Percentiles rank a stretch among this genome's conserved stretches.
These are phyloP conservation scores for Paradisaea rubra DNA, from an alignment of 2,113 vertebrate species.

Conservation along the genomic window DNA sequence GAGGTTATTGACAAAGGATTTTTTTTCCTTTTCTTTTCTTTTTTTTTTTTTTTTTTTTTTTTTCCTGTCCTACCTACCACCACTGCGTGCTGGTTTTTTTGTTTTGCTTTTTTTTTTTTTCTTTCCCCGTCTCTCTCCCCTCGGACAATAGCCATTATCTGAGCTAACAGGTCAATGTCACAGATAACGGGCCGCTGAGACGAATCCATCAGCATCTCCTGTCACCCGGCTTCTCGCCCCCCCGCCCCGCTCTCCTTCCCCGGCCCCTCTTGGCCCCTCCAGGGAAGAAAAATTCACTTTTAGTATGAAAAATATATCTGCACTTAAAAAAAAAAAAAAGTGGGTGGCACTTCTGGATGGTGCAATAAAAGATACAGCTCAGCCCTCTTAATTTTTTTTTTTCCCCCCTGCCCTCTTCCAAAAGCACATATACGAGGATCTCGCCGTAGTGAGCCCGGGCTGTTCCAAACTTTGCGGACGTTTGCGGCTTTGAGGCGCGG, in stretches of 20 bases:
- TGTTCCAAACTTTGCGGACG: not conserved
- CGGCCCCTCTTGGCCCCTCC: not conserved
- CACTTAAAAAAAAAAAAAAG: not conserved
- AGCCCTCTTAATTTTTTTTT: not conserved
- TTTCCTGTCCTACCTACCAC: conserved; percentile 79
- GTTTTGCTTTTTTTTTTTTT: not conserved
- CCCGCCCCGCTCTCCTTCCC: not conserved
- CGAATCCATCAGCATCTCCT: conserved; percentile 88
- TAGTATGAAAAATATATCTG: conserved; percentile 5
- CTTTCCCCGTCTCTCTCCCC: not conserved
- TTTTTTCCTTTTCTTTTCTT: not conserved
- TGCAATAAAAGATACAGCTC: not conserved
- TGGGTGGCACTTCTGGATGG: not conserved
- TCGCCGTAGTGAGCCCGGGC: not conserved
- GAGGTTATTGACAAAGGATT: conserved; percentile 83
- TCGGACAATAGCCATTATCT: conserved; percentile 94
- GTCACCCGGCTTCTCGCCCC: conserved; percentile 69
- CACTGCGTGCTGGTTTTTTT: conserved; percentile 49
- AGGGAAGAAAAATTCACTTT: conserved; percentile 46
- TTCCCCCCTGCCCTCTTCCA: not conserved
- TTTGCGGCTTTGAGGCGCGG: not conserved
- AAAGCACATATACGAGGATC: not conserved
- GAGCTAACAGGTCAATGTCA: conserved; percentile 94
- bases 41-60: not conserved
- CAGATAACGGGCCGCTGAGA: conserved; percentile 79